A percentile compares a stretch with the other conserved stretches of the same genome.
These are phyloP conservation scores for Petroica traversi DNA, from an alignment of 2,113 vertebrate species.

Conservation along the genomic window DNA sequence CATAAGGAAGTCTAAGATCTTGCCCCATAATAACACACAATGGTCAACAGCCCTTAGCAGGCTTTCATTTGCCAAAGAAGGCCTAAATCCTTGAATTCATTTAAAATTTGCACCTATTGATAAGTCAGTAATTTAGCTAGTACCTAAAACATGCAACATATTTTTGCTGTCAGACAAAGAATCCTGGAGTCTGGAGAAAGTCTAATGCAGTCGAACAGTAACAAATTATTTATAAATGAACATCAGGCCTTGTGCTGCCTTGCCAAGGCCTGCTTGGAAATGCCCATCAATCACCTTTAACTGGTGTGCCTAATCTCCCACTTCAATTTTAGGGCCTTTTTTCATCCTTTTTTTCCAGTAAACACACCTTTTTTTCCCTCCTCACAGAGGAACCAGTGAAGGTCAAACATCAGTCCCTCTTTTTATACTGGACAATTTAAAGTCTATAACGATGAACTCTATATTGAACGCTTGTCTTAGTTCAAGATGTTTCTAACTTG, in stretches of 20 bases:
- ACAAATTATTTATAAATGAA: background rate
- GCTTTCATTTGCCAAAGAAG: background rate
- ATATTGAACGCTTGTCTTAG: slow-evolving; percentile 43
- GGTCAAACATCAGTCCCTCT: slow-evolving; percentile 32
- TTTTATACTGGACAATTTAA: slow-evolving; percentile 52
- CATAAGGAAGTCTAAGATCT: background rate
- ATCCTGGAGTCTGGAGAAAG: background rate
- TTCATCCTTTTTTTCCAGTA: background rate
- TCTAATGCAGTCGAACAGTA: background rate
- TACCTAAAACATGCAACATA: background rate
- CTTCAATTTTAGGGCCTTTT: background rate
- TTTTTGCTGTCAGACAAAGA: background rate
- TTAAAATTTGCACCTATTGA: background rate
- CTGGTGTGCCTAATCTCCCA: background rate
- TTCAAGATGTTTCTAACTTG: slow-evolving; percentile 52
- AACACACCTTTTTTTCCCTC: background rate
- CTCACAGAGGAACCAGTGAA: slow-evolving; percentile 14
- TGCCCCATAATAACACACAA: background rate
- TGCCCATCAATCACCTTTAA: background rate
- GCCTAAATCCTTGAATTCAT: background rate
- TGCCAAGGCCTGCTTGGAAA: background rate
- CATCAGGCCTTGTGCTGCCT: background rate
- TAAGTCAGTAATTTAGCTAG: background rate
- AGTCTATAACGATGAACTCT: slow-evolving; percentile 27
- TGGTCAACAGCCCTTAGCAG: background rate